A percentile compares a stretch with the other conserved stretches of the same genome.
Conservation (phyloP, 2,888 invertebrate genomes). For the Noctua comes region DNA sequence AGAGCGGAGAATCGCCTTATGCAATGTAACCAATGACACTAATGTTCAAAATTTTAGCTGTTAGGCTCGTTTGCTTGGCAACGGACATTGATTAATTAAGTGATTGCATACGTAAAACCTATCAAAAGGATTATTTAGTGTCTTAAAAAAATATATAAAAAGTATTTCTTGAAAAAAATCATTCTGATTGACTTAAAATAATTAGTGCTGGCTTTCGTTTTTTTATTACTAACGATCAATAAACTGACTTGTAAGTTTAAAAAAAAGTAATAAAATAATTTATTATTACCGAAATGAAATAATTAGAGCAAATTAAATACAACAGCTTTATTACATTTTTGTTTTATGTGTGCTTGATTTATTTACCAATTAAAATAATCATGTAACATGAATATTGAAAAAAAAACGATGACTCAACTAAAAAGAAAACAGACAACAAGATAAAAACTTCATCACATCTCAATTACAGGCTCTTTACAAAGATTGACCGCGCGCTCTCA, state of each 20-base stretch:
- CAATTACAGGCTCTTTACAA: constrained; percentile 29
- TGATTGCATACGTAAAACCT: neutral
- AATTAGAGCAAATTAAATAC: constrained; percentile 11
- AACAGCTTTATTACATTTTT: neutral
- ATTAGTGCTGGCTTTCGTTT: neutral
- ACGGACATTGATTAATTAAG: constrained; percentile 13
- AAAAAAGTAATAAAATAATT: neutral
- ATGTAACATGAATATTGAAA: neutral
- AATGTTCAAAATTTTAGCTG: constrained; percentile 33
- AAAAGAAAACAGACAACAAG: neutral
- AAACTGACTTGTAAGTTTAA: neutral
- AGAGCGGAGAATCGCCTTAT: constrained; percentile 63
- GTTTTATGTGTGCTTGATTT: constrained; percentile 2
- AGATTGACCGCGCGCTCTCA: constrained; percentile 26
- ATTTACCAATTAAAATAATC: constrained; percentile 14
- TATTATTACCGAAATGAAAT: constrained; percentile 4
- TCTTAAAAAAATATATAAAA: neutral
- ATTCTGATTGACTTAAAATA: neutral
- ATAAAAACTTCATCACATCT: constrained; percentile 3
- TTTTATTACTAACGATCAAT: constrained; percentile 5
- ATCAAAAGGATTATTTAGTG: neutral
- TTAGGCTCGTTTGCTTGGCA: constrained; percentile 37
- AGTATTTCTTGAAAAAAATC: neutral
- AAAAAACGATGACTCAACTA: neutral
- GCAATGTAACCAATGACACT: constrained; percentile 63